Evolutionary conservation across 2,888 invertebrate genomes (phyloP), one percentile per base, ranked within the genome.

Genomic region (Xiphydria camelus): DNA sequence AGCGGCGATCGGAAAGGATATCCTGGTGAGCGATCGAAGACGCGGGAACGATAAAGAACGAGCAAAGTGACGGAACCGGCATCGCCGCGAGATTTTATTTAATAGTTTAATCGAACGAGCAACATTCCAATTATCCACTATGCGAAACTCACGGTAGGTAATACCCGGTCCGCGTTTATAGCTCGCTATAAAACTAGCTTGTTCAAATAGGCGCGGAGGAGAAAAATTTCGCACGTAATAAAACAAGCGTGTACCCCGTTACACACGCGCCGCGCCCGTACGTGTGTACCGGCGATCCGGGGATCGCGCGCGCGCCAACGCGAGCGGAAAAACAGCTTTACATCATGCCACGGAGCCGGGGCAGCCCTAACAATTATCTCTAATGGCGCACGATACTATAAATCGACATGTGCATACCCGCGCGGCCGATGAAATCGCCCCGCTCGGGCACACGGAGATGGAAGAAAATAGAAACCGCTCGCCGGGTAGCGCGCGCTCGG

Each of bases 321-420:
- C 17, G 38, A 31, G 49, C 49, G 62, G 64, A 70, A 66, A 68
- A 69, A 65, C 63, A 55, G 49, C 61, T 60, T 61, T 62, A 60
- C 58, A 59, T 62, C 59, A 49, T 55, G 59, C 54, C 52, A 55
- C 55, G 38, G 46, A 14, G 12, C 44, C 17, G 29, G 17, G 18
- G 26, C 39, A 44, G 44, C 44, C 44, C 64, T 56, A 69, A 74
- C 71, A 71, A 73, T 74, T 70, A 74, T 71, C 71, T 68, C 71
- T 73, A 74, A 73, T 73, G 65, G 69, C 61, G 55, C 59, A 62
- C 61, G 67, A 68, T 71, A 70, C 70, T 73, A 72, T 73, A 73
- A 73, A 73, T 73, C 72, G 72, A 68, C 69, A 66, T 67, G 61
- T 57, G 61, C 56, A 55, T 54, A 53, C 52, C 53, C 49, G n/a